phyloP scores from a whole-genome alignment of 2,797 vertebrate genomes.

The Platalea minor region DNA sequence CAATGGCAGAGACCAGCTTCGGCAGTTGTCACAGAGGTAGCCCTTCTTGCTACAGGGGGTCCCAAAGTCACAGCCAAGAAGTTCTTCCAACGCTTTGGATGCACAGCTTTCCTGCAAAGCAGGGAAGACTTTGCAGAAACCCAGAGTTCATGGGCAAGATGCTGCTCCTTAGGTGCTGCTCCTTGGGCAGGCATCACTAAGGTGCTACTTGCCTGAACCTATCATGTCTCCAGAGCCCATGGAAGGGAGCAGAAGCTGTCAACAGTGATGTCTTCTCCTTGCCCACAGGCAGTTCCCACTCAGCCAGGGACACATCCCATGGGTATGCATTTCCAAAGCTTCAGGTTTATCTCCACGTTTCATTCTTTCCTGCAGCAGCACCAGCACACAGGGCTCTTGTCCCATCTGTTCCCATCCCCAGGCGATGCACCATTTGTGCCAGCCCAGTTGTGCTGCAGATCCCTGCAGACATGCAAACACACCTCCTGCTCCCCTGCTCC shows the following conservation, averaged over 20 bases:
- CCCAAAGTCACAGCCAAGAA: neutral
- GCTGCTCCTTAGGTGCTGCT: neutral
- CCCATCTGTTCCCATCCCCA: neutral
- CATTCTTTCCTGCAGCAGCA: neutral
- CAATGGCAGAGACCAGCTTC: neutral
- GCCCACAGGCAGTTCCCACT: neutral
- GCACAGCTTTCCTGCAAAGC: neutral
- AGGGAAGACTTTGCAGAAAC: neutral
- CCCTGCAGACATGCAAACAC: neutral
- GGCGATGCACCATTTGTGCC: neutral
- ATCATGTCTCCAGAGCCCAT: neutral
- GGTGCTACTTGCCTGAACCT: neutral
- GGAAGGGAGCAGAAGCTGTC: neutral
- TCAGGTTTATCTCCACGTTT: neutral
- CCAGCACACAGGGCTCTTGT: neutral
- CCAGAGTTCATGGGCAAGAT: accelerated
- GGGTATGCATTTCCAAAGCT: neutral
- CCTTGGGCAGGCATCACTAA: neutral
- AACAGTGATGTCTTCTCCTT: neutral
- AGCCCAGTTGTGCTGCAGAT: neutral
- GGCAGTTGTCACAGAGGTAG: neutral
- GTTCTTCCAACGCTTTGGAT: neutral
- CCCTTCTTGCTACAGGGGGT: neutral
- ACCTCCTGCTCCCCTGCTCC: neutral
- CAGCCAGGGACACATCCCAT: neutral